Base-by-base conservation (phyloP, 2,113 vertebrate species). In the Mus pahari region DNA sequence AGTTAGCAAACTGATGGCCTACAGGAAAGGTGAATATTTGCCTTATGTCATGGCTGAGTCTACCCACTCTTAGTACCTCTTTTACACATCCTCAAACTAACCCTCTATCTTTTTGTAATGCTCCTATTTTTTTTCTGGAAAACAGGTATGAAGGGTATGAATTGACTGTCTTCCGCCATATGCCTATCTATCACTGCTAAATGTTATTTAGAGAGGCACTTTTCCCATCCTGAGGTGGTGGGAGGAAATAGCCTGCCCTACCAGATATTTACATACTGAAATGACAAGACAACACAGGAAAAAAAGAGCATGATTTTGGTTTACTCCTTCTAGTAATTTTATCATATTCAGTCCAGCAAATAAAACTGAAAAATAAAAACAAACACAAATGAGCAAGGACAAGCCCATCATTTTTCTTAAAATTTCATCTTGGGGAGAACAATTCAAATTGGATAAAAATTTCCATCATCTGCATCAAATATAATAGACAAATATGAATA, bases 301-400 rank as follows among this genome's bases (percentile, higher is more conserved):
- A 53, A 81, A 75, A 60, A 81, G 73, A 86, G 33, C 13, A 73
- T 68, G 10, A 87, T 93, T 88, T 77, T 82, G 22, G 73, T 92
- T 83, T 19, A 7, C 28, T 89, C 11, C 19, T 77, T 94, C 3
- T 20, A 50, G n/a, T 73, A 8, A 42, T 71, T 91, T 90, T 75
- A 70, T 81, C 26, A 68, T 36, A 86, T 79, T 79, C 24, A 77
- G 8, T 48, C 24, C 13, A 79, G 24, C 19, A 45, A 31, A 58
- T 1, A 53, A 91, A 94, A 64, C 26, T 53, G 50, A 33, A 79
- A 53, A n/a, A 68, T 3, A 24, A 89, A 92, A 66, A 39, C 55
- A 62, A 83, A 62, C 6, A 39, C 36, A 83, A 62, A 28, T 31
- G 12, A 78, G 12, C 36, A 42, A 28, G 42, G 36, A 62, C 20